Evolutionary conservation across 2,888 invertebrate species (phyloP).

Genomic region (Acleris literana): DNA sequence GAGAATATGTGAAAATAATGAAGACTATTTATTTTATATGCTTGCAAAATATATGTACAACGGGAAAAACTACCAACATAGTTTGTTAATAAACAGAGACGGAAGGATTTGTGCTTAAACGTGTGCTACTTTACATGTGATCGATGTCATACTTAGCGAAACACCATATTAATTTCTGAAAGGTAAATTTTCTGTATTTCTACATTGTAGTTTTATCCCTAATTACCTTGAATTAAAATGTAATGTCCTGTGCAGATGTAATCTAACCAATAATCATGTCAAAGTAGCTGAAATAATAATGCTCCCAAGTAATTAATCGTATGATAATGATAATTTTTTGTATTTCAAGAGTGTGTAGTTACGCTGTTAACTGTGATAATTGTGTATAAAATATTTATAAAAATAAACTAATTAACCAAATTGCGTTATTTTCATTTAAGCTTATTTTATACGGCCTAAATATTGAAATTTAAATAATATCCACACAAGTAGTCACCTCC

Average conservation of each 20-base stretch:
- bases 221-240: no score
- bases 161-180: no score
- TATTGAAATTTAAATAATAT: neutral
- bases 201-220: no score
- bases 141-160: no score
- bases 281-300: neutral
- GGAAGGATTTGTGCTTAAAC: neutral
- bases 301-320: no score
- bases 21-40: no score
- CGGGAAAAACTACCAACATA: no score
- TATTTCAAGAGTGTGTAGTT: neutral
- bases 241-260: no score
- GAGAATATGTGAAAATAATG: neutral
- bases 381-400: constrained; percentile 13
- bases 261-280: no score
- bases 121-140: neutral
- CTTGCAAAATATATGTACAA: no score
- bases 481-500: neutral
- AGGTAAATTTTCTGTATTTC: no score
- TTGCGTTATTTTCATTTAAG: neutral
- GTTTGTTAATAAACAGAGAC: neutral
- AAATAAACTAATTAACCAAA: constrained; percentile 10
- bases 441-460: neutral
- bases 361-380: constrained; percentile 27
- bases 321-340: neutral